Evolutionary conservation across 2,888 invertebrate genomes (phyloP), one percentile per base, ranked within the genome.

Genomic region (Rhogogaster chlorosoma): DNA sequence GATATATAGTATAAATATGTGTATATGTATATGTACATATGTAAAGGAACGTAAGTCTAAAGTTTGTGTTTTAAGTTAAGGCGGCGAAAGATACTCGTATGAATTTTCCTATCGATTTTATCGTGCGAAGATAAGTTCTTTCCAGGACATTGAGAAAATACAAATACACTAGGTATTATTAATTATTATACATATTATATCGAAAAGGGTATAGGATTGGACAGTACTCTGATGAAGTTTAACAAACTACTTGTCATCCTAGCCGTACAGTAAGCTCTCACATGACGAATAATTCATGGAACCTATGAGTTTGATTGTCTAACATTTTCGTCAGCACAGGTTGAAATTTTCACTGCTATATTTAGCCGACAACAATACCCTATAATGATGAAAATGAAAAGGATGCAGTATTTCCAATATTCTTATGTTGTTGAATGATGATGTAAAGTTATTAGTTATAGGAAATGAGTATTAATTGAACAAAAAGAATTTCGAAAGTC

Each of bases 151-250:
- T 29, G 26, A 32, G 15, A 18, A 18, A 67, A 73, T 29, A 73
- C 22, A 73, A 73, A 42, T 73, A 73, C 12, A 12, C 12, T 73
- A 45, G 73, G 38, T 73, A 73, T 38, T 22, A 73, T 73, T 73
- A 38, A 42, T 73, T 42, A 38, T 38, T 26, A 73, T 26, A 73
- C 26, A 73, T n/a, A 73, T 73, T 73, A 73, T 45, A 73, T 45
- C 42, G 42, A 4, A 73, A 73, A 10, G 38, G 29, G 26, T 38
- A 26, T 45, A 73, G 12, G 10, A 42, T 73, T 42, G 42, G 42
- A 73, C 10, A 73, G 70, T 71, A 36, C 38, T 38, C 22, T 12
- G 22, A 73, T 73, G 1, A 42, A 42, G 22, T 45, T 22, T 73
- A 1, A 22, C 22, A 26, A 26, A 73, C n/a, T 42, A 22, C 12